Base-by-base conservation (phyloP, 2,113 vertebrate species). In the Thunnus thynnus region DNA sequence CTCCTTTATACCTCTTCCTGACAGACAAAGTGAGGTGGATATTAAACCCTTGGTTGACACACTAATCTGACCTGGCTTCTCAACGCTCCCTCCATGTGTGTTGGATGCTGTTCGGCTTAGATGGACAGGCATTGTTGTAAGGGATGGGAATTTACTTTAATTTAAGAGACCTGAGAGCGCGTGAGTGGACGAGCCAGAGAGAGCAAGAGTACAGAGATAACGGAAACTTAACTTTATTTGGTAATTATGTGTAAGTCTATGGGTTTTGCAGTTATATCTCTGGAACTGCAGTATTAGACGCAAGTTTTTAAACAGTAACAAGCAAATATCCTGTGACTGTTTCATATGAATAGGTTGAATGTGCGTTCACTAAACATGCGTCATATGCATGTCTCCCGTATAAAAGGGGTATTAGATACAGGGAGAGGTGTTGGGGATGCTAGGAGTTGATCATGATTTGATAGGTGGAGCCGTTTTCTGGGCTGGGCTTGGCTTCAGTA, bases 401-500 rank as follows among this genome's bases (percentile, higher is more conserved):
- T 75, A 25, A 73, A 52, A 46, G 13, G 30, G 13, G 36, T 20
- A 41, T 14, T 57, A 17, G 8, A 32, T 41, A 48, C 17, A 25
- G n/a, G 2, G 48, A 36, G 2, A 5, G 13, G 22, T 8, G 11
- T 47, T 47, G 71, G 57, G 66, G 67, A 58, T 87, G 95, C 94
- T 98, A 98, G 17, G 96, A 96, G 65, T 95, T 71, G 52, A 95
- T 93, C 85, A 96, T 93, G 78, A 96, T 94, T 78, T 96, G 96
- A 96, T 96, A 97, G 12, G 94, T 90, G 57, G 96, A 95, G 72
- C 96, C 94, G 0, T 97, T 98, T 86, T 94, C 96, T 54, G 94
- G 95, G 25, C 86, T 72, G 67, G 88, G 76, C 92, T 96, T 99
- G 0, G 98, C 98, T 94, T 99, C 98, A 4, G 97, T 99, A 50